Evolutionary conservation across 2,113 vertebrate species (phyloP).

Genomic region (Cochlearius cochlearius): DNA sequence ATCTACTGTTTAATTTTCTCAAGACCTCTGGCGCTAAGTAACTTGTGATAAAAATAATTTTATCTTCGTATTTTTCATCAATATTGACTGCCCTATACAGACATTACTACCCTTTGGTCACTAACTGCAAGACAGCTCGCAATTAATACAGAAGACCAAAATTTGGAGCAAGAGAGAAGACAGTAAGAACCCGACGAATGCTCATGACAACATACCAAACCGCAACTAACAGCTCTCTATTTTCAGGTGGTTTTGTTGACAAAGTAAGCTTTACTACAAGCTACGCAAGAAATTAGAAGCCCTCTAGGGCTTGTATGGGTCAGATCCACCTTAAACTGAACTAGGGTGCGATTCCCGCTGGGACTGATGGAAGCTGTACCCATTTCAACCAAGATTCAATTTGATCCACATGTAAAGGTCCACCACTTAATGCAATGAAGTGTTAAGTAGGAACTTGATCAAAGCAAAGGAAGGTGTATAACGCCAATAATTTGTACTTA

Average conservation of each 20-base stretch:
- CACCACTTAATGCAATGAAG: neutral
- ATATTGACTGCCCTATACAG: neutral
- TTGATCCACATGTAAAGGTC: neutral
- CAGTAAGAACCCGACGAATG: neutral
- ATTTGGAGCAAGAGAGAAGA: neutral
- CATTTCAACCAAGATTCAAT: neutral
- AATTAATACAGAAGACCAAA: neutral
- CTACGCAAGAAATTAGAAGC: neutral
- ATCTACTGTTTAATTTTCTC: slow-evolving; percentile 3
- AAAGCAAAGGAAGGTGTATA: neutral
- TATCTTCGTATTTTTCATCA: slow-evolving; percentile 7
- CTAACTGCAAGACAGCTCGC: neutral
- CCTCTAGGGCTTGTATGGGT: neutral
- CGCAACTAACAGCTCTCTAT: neutral
- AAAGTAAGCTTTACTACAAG: neutral
- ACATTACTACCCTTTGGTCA: neutral
- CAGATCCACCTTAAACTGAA: neutral
- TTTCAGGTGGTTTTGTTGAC: neutral
- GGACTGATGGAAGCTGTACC: neutral
- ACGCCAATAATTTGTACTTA: neutral
- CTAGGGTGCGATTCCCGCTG: neutral
- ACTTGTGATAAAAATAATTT: slow-evolving; percentile 8
- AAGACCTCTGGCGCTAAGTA: neutral
- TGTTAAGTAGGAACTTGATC: neutral
- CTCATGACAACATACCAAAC: neutral